Percentiles rank a stretch among this genome's conserved stretches.
phyloP scores from a whole-genome alignment of 2,888 invertebrate genomes.

The Subacronicta megacephala region DNA sequence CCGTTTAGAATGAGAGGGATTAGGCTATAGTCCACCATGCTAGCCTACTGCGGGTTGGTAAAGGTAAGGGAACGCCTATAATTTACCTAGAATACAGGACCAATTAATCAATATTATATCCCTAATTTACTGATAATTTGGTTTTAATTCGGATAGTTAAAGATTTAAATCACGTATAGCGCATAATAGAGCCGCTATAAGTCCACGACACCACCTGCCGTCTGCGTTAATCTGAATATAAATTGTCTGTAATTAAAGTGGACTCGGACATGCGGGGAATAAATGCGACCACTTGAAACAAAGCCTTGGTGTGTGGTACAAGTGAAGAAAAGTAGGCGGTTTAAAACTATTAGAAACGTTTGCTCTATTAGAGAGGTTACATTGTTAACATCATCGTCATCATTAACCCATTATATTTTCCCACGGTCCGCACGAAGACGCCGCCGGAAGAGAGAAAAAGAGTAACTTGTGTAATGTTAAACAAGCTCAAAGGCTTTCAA shows the following conservation, averaged over 20 bases:
- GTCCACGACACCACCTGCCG: constrained; percentile 76
- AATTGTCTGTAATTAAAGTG: constrained; percentile 89
- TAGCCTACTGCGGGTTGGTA: too few species aligned
- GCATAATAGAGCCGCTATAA: constrained; percentile 65
- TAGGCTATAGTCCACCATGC: too few species aligned
- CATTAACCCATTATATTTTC: too few species aligned
- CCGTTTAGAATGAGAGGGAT: too few species aligned
- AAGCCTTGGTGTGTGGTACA: constrained; percentile 70
- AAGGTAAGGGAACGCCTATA: too few species aligned
- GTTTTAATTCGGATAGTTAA: constrained; percentile 59
- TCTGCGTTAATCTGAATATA: constrained; percentile 87
- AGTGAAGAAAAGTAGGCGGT: constrained; percentile 28
- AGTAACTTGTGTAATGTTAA: too few species aligned
- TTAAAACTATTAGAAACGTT: neutral
- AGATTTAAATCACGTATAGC: constrained; percentile 75
- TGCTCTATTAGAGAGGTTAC: too few species aligned
- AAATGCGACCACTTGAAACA: constrained; percentile 88
- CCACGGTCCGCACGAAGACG: too few species aligned
- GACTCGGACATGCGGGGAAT: constrained; percentile 86
- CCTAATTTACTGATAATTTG: neutral
- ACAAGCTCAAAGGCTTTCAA: too few species aligned
- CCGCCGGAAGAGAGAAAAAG: too few species aligned
- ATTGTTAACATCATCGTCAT: too few species aligned
- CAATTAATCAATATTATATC: neutral
- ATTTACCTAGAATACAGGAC: neutral